phyloP scores from a whole-genome alignment of 1,140 invertebrate genomes.

The Brachystomella parvula region DNA sequence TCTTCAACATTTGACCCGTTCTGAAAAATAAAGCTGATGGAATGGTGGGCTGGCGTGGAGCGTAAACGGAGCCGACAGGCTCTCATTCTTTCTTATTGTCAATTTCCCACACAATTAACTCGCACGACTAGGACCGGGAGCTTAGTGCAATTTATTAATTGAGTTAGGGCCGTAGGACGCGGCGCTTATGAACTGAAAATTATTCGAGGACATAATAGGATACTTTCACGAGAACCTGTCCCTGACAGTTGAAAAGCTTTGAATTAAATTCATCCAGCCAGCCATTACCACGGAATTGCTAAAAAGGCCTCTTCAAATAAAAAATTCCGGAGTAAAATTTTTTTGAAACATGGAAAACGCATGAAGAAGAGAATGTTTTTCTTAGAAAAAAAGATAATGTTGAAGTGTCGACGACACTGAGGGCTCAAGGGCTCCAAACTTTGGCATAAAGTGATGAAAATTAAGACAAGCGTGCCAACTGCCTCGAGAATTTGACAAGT shows the following conservation, averaged over 20 bases:
- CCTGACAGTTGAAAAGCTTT: background rate
- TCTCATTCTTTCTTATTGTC: background rate
- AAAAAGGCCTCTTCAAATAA: background rate
- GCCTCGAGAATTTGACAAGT: no score
- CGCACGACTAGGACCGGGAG: background rate
- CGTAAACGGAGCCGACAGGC: background rate
- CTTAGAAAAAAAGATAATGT: background rate
- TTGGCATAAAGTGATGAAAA: background rate
- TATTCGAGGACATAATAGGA: background rate
- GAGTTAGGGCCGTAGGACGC: background rate
- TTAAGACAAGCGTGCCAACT: no score
- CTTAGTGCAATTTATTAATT: background rate
- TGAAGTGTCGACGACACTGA: background rate
- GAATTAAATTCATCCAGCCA: background rate
- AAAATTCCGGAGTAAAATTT: background rate
- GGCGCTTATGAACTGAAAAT: background rate
- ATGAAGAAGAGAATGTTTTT: background rate
- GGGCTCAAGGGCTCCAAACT: background rate
- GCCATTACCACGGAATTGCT: background rate
- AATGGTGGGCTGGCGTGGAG: background rate
- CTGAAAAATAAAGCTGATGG: background rate
- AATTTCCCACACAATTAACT: background rate
- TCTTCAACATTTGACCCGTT: no score
- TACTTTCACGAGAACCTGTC: background rate
- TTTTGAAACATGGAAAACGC: background rate